Evolutionary conservation across 2,797 vertebrate species (phyloP), one percentile per base, ranked within the genome.

Genomic region (Euthynnus affinis): DNA sequence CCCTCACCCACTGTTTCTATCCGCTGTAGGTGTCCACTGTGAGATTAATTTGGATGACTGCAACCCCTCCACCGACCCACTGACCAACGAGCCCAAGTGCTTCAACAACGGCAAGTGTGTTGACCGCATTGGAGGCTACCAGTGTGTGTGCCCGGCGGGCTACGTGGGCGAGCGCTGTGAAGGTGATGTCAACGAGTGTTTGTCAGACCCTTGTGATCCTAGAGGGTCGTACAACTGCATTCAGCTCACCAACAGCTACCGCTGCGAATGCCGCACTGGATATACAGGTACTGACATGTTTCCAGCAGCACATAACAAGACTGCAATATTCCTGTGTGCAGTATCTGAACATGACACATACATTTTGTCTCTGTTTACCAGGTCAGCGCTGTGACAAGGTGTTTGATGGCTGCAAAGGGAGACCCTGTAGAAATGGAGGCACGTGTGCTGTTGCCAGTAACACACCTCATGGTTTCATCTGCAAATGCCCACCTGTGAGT

Each of bases 11-110:
- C 57, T 2, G 0, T 25, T 32, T 67, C 15, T 70, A 8, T 44
- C 29, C 27, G 0, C 57, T 5, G 0, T 69, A 99, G 98, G 98
- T 20, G 96, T 99, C 61, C 98, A 99, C 95, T 99, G 98, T 57
- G 98, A 99, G 93, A 97, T 99, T 87, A 98, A 99, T 72, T 86
- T 99, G 66, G 98, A 99, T 1, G 98, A 99, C 94, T 99, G 98
- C 94, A 96, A 85, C 79, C 98, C 97, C 1, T 94, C 93, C 78
- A 93, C 91, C 0, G 97, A 99, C 87, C 96, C 96, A 0, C 55
- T 95, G 75, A 96, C 96, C 69, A 94, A 96, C 5, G 97, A 97
- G 88, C 98, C 98, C 66, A 98, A 97, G 94, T 99, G 98, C 91
- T 99, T 99, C 91, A 99, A 99, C 92, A 94, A 96, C 0, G 98